Percentiles rank a stretch among this genome's conserved stretches.
Evolutionary conservation across 1,140 invertebrate genomes (phyloP).

Genomic region (Uloborus diversus): DNA sequence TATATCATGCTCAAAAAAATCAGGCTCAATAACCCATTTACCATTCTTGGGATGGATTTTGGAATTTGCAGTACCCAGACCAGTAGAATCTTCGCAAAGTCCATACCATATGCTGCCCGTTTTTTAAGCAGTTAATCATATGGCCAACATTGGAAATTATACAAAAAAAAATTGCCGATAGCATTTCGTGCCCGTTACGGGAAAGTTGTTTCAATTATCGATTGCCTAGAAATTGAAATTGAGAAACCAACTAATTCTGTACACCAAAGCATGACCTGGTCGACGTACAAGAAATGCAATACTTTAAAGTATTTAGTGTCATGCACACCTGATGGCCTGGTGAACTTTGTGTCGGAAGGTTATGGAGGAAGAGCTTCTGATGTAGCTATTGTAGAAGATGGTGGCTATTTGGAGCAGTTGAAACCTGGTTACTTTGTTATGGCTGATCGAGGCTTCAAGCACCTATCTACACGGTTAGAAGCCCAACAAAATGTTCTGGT

Average conservation of each 20-base stretch:
- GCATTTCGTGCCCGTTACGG: not conserved
- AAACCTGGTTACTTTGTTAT: conserved; percentile 58
- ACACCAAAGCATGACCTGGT: conserved; percentile 41
- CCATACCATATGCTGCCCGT: not conserved
- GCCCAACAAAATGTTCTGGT: not conserved
- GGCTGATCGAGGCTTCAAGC: conserved; percentile 59
- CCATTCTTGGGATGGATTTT: not conserved
- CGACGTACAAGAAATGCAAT: conserved; percentile 56
- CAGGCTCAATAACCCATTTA: not conserved
- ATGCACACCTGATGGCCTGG: conserved; percentile 61
- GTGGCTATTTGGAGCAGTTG: conserved; percentile 59
- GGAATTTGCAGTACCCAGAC: not conserved
- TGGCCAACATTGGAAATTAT: not conserved
- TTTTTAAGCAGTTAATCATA: not conserved
- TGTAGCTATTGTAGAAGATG: conserved; percentile 59
- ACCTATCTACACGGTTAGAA: not conserved
- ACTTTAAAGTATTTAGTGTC: conserved; percentile 61
- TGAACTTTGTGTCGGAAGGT: conserved; percentile 61
- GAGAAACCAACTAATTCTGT: conserved; percentile 42
- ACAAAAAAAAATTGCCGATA: not conserved
- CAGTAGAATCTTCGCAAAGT: not conserved
- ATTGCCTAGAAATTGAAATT: conserved; percentile 57
- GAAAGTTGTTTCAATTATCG: conserved; percentile 45
- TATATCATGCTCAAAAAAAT: not conserved
- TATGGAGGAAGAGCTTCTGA: conserved; percentile 61